Percentiles rank a stretch among this genome's conserved stretches.
Conservation (phyloP, 2,797 vertebrate genomes). For the Nannoperca obscura region DNA sequence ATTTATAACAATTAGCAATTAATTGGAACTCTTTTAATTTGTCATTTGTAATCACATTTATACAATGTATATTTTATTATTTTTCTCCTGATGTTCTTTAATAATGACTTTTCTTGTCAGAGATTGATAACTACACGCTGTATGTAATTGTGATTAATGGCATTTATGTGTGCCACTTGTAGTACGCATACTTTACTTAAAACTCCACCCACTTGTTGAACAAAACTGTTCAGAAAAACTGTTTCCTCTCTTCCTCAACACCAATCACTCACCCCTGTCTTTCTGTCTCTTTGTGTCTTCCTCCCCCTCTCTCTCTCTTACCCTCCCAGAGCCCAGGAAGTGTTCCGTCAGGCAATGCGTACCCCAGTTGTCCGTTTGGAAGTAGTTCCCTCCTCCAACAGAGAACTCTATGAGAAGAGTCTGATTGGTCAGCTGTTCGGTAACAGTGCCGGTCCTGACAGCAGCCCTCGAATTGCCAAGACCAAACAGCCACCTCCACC, state of each 20-base stretch:
- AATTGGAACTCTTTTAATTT: constrained; percentile 24
- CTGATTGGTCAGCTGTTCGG: constrained; percentile 89
- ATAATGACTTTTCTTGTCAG: constrained; percentile 37
- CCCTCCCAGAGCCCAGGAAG: constrained; percentile 87
- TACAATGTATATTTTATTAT: constrained; percentile 14
- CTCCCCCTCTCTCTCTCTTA: not conserved
- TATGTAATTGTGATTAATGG: constrained; percentile 46
- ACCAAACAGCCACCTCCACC: constrained; percentile 87
- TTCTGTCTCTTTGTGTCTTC: not conserved
- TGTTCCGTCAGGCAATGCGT: constrained; percentile 95
- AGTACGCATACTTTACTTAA: not conserved
- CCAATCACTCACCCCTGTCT: not conserved
- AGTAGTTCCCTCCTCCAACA: constrained; percentile 88
- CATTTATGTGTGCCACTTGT: constrained; percentile 16
- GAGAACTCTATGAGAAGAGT: constrained; percentile 92
- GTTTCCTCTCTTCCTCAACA: not conserved
- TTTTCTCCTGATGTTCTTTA: constrained; percentile 29
- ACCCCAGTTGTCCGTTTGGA: constrained; percentile 87
- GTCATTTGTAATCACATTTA: constrained; percentile 44
- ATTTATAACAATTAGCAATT: constrained; percentile 34
- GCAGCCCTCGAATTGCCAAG: constrained; percentile 77
- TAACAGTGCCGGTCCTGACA: constrained; percentile 65
- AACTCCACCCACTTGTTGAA: not conserved
- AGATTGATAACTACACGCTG: constrained; percentile 31
- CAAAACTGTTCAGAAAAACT: constrained; percentile 17